Evolutionary conservation across 2,888 invertebrate genomes (phyloP), one percentile per base, ranked within the genome.

Genomic region (Drosophila nr. perissopoda): DNA sequence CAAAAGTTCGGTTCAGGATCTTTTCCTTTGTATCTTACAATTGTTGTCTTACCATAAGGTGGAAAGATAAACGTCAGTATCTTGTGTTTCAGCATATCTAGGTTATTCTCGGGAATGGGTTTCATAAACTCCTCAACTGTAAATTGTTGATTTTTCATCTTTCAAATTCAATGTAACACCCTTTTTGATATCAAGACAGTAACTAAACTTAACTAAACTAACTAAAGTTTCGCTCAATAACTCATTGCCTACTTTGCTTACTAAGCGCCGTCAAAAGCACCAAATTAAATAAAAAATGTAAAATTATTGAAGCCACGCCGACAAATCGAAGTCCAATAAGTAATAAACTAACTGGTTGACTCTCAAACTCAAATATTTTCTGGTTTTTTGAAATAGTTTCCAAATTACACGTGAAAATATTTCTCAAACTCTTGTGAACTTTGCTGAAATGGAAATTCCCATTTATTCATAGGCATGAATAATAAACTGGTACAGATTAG

Each of bases 401-500:
- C 1, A 25, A 21, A 25, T 25, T 25, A 16, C 13, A 2, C 8
- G 4, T 4, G 18, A 38, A 38, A 2, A 38, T 16, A 25, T 45
- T 25, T 25, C 21, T 8, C 4, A 25, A 21, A 2, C 16, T 16
- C 3, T 8, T 45, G 16, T 16, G 16, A 16, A 25, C 18, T 16
- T 11, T 49, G 34, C 2, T 25, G 2, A 16, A 45, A 25, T 57
- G 54, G 34, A 51, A 69, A 68, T 48, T 25, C 38, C 4, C 38
- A 58, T 57, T 38, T 13, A 56, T 13, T 29, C 4, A 29, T 7
- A 16, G 5, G 6, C 11, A 31, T 59, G 60, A 42, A 36, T 21
- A 40, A 40, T 29, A 59, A 38, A 34, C 4, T 21, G 34, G 36
- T 8, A 52, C 40, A 60, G 38, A 61, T 69, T 48, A 59, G 33